phyloP scores from a whole-genome alignment of 2,888 invertebrate genomes.

The Imbricaverruca yamaguchii region DNA sequence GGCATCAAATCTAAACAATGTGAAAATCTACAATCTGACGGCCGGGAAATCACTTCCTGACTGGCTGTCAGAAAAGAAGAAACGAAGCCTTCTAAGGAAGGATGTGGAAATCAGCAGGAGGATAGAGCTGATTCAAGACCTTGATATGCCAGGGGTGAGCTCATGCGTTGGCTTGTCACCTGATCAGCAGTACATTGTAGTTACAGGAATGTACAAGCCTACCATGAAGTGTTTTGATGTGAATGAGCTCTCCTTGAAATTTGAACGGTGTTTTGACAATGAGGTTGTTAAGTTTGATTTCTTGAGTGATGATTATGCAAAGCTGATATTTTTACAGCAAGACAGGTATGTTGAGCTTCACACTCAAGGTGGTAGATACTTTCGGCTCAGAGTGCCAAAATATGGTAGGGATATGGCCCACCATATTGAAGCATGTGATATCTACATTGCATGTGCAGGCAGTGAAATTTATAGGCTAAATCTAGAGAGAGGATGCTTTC shows the following conservation, averaged over 20 bases:
- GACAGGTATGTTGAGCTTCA: constrained; percentile 94
- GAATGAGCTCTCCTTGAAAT: constrained; percentile 89
- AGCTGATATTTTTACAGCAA: constrained; percentile 80
- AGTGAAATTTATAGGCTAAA: constrained; percentile 87
- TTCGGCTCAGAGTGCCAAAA: constrained; percentile 82
- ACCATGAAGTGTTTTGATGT: constrained; percentile 94
- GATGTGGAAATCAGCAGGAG: constrained; percentile 81
- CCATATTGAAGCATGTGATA: constrained; percentile 79
- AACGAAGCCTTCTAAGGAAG: constrained; percentile 70
- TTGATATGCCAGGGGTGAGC: constrained; percentile 96
- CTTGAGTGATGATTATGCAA: constrained; percentile 91
- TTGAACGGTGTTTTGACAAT: constrained; percentile 94
- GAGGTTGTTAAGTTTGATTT: constrained; percentile 91
- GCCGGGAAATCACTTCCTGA: constrained; percentile 94
- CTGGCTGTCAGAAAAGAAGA: constrained; percentile 82
- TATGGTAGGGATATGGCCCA: constrained; percentile 92
- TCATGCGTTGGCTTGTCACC: constrained; percentile 72
- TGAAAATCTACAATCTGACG: constrained; percentile 96
- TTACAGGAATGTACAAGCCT: constrained; percentile 93
- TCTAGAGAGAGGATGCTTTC: constrained; percentile 88
- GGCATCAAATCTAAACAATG: constrained; percentile 84
- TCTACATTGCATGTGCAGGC: constrained; percentile 66
- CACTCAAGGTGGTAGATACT: constrained; percentile 84
- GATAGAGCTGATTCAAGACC: constrained; percentile 96
- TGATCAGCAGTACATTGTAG: constrained; percentile 86